A percentile compares a stretch with the other conserved stretches of the same genome.
Evolutionary conservation across 2,797 vertebrate genomes (phyloP).

Genomic region (Rallus crepitans): DNA sequence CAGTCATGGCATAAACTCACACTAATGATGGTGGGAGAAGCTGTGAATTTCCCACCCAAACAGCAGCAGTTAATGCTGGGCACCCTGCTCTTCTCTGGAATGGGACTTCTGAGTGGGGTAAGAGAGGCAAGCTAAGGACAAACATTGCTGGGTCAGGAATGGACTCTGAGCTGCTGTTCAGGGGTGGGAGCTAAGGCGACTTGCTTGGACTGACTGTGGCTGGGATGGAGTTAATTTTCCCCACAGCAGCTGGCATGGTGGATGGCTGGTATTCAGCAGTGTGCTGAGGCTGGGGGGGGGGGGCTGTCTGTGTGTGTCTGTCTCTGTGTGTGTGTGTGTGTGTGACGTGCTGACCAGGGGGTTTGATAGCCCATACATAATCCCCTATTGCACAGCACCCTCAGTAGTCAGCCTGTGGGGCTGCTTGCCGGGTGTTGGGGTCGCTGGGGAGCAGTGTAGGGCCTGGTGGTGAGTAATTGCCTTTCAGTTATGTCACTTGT

Average conservation of each 20-base stretch:
- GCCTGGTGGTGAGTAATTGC: background rate
- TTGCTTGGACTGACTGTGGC: background rate
- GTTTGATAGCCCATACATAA: background rate
- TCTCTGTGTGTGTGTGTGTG: too few relatives aligned
- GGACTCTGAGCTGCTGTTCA: background rate
- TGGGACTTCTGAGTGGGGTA: background rate
- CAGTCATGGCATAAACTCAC: background rate
- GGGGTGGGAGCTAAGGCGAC: background rate
- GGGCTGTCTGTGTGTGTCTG: too few relatives aligned
- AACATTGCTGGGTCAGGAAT: background rate
- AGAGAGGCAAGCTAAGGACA: too few relatives aligned
- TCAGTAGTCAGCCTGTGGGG: too few relatives aligned
- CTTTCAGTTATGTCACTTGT: background rate
- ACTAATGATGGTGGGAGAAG: background rate
- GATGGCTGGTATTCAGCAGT: background rate
- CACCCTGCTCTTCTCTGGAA: too few relatives aligned
- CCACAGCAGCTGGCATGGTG: background rate
- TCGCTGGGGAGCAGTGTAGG: too few relatives aligned
- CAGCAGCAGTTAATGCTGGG: background rate
- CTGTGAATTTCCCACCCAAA: background rate
- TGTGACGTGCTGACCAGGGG: rapidly evolving
- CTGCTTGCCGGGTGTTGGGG: background rate
- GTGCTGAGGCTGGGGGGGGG: too few relatives aligned
- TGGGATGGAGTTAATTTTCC: background rate
- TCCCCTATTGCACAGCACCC: rapidly evolving